phyloP scores from a whole-genome alignment of 2,113 vertebrate genomes.

The Poecilia latipinna region DNA sequence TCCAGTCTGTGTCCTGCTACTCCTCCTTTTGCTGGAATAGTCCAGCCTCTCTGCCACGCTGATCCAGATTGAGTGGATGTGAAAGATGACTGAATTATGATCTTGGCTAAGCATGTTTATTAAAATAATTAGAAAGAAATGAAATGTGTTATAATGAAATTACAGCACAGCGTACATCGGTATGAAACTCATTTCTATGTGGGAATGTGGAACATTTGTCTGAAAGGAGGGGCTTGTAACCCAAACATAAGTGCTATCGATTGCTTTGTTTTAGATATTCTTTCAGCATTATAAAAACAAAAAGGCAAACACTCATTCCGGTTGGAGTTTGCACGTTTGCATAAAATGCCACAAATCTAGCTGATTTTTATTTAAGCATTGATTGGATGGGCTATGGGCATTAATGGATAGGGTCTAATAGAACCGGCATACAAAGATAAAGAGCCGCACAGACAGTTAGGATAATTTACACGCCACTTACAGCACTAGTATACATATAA shows the following conservation, averaged over 20 bases:
- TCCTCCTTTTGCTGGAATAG: background rate
- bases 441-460: conserved; percentile 81
- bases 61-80: background rate
- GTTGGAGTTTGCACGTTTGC: conserved; percentile 66
- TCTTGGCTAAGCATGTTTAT: conserved; percentile 53
- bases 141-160: conserved; percentile 67
- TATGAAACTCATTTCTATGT: conserved; percentile 70
- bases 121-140: conserved; percentile 2
- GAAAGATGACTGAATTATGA: conserved; percentile 20
- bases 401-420: conserved; percentile 83
- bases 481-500: conserved; percentile 86
- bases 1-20: too few relatives aligned
- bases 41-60: background rate
- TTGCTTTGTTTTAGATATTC: conserved; percentile 74
- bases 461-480: conserved; percentile 88
- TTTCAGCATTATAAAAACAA: conserved; percentile 72
- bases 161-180: conserved; percentile 62
- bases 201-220: conserved; percentile 59
- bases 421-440: conserved; percentile 82
- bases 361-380: conserved; percentile 81
- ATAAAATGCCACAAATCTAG: conserved; percentile 75
- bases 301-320: conserved; percentile 65
- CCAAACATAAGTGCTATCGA: conserved; percentile 77
- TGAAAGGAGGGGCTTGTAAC: conserved; percentile 62
- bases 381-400: conserved; percentile 75